A percentile compares a stretch with the other conserved stretches of the same genome.
phyloP scores from a whole-genome alignment of 2,797 vertebrate species.

The Sus cebifrons region DNA sequence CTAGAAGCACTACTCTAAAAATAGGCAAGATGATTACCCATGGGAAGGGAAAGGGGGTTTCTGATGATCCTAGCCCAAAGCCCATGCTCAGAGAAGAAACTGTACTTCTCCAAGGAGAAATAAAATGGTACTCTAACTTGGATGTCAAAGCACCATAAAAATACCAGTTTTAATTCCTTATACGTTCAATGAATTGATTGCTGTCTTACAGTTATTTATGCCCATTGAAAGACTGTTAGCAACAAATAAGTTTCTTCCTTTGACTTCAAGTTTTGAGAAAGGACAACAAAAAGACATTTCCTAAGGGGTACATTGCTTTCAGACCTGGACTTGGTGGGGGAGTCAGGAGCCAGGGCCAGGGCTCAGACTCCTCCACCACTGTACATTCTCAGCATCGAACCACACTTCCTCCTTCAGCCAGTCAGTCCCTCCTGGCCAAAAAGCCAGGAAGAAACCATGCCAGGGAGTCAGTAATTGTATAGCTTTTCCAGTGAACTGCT shows the following conservation, averaged over 20 bases:
- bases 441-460: constrained; percentile 64
- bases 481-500: constrained; percentile 79
- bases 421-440: constrained; percentile 67
- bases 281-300: not conserved
- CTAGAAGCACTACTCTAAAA: constrained; percentile 46
- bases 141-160: not conserved
- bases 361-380: constrained; percentile 61
- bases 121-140: not conserved
- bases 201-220: constrained; percentile 23
- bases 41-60: not conserved
- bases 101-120: constrained; percentile 10
- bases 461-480: constrained; percentile 78
- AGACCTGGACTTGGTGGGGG: constrained; percentile 12
- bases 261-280: not conserved
- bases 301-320: constrained; percentile 11
- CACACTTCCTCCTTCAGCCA: constrained; percentile 76
- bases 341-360: constrained; percentile 73
- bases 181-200: not conserved
- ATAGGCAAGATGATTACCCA: not conserved
- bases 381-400: constrained; percentile 74
- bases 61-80: not conserved
- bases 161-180: not conserved
- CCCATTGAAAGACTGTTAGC: not conserved
- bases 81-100: not conserved
- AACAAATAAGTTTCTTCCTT: not conserved